Conservation (phyloP, 2,888 invertebrate species). For the Glyphotaelius pellucidus region DNA sequence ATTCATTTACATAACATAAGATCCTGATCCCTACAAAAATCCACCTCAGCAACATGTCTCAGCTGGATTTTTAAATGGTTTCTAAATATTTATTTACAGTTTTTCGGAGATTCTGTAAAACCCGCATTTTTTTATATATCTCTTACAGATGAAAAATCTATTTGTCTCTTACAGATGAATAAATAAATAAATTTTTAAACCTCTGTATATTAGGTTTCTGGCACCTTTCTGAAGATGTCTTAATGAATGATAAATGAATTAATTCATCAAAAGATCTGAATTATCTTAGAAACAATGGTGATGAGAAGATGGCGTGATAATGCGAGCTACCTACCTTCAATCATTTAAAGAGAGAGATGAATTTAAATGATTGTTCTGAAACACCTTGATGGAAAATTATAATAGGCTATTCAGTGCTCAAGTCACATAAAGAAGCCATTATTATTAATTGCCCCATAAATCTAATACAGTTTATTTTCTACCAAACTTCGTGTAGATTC, state of each 20-base stretch:
- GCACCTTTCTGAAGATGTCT: background rate
- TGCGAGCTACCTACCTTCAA: background rate
- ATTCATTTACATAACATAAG: no score
- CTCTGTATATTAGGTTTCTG: background rate
- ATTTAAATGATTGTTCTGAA: background rate
- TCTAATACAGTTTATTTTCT: background rate
- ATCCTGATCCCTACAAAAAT: no score
- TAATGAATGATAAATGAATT: background rate
- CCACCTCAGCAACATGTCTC: no score
- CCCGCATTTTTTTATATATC: no score
- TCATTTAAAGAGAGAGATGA: background rate
- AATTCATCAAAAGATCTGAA: background rate
- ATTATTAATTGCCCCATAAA: background rate
- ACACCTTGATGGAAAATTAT: background rate
- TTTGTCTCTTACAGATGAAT: no score
- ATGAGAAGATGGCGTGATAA: background rate
- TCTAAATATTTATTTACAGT: no score
- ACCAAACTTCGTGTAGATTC: background rate
- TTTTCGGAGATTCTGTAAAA: background rate
- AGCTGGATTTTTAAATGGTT: no score
- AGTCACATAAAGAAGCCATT: background rate
- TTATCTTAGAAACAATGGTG: background rate
- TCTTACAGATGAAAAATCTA: no score
- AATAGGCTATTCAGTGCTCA: background rate
- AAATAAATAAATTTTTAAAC: no score